Percentiles rank a stretch among this genome's conserved stretches.
Evolutionary conservation across 1,140 invertebrate genomes (phyloP).

Genomic region (Uloborus diversus): DNA sequence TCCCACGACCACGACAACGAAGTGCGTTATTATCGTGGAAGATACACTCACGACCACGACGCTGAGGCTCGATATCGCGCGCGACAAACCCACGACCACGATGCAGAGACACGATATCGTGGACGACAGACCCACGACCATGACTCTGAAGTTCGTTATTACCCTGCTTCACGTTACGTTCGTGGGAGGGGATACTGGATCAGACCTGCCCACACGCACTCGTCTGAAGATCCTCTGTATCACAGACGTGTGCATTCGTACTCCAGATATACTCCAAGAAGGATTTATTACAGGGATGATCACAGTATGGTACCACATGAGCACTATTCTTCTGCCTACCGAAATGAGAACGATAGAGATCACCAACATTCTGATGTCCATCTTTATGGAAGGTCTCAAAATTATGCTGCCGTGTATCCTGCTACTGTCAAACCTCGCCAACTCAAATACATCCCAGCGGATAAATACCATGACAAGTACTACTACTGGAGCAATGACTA

Average conservation of each 20-base stretch:
- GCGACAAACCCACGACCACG: slow-evolving; percentile 12
- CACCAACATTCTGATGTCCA: slow-evolving; percentile 42
- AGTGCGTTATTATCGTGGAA: neutral
- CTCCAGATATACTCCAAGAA: neutral
- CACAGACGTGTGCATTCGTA: neutral
- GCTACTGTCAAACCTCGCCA: slow-evolving; percentile 21
- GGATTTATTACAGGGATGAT: slow-evolving; percentile 31
- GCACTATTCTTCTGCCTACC: slow-evolving; percentile 5
- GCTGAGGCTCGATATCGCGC: neutral
- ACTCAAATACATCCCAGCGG: slow-evolving; percentile 24
- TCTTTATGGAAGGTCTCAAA: slow-evolving; percentile 35
- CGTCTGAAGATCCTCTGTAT: neutral
- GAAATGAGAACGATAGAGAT: slow-evolving; percentile 10
- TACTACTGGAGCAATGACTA: slow-evolving; percentile 39
- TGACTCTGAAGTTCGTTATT: slow-evolving; percentile 16
- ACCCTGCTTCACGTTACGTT: neutral
- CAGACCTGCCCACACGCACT: neutral
- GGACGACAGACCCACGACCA: slow-evolving; percentile 28
- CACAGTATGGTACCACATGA: slow-evolving; percentile 45
- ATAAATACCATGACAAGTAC: slow-evolving; percentile 39
- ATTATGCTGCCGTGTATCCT: slow-evolving; percentile 18
- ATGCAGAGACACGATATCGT: neutral
- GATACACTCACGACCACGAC: slow-evolving; percentile 37
- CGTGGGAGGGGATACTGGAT: neutral
- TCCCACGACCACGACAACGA: slow-evolving; percentile 19